Base-by-base conservation (phyloP, 2,797 vertebrate genomes). In the Heliangelus exortis region DNA sequence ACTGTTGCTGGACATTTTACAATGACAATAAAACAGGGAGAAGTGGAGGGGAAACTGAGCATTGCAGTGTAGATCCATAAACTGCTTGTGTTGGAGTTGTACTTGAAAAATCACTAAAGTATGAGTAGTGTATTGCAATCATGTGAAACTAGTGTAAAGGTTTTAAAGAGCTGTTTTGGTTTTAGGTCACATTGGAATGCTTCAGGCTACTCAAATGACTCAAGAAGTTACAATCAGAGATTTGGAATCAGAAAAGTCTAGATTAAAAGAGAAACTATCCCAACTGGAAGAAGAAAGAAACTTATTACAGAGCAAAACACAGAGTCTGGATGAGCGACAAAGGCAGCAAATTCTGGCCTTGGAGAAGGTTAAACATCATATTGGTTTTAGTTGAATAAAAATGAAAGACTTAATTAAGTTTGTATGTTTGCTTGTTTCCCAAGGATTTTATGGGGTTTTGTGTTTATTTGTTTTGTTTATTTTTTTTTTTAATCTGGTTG, bases 151-250 rank as follows among this genome's bases (percentile, higher is more conserved):
- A 62, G 8, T 73, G 68, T 45, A 80, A 16, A 84, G 57, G 86
- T 95, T 95, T 74, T 71, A 93, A 96, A 90, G 85, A 83, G 61
- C 86, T 88, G 15, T 91, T 91, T 96, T 95, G 17, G 66, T 94
- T 94, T 86, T 93, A 99, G 99, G 99, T 98, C 99, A 99, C 94
- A 99, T 99, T 90, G 99, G 99, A 97, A 99, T 98, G 97, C 99
- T 99, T 95, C 99, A 99, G 97, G 99, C 99, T 97, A 99, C 98
- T 79, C 99, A 99, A 93, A 99, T 99, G 99, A 99, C 98, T 95
- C 99, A 99, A 90, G 99, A 99, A 94, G 99, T 99, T 39, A 99
- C 99, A 95, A 99, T 99, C 97, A 98, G 99, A 95, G 99, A 99
- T 97, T 97, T 99, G 97, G 99, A 99, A 98, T 99, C 98, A 22